Percentiles rank a stretch among this genome's conserved stretches.
These are phyloP conservation scores for Caenorhabditis panamensis DNA, from an alignment of 2,888 invertebrate species.

Conservation along the genomic window DNA sequence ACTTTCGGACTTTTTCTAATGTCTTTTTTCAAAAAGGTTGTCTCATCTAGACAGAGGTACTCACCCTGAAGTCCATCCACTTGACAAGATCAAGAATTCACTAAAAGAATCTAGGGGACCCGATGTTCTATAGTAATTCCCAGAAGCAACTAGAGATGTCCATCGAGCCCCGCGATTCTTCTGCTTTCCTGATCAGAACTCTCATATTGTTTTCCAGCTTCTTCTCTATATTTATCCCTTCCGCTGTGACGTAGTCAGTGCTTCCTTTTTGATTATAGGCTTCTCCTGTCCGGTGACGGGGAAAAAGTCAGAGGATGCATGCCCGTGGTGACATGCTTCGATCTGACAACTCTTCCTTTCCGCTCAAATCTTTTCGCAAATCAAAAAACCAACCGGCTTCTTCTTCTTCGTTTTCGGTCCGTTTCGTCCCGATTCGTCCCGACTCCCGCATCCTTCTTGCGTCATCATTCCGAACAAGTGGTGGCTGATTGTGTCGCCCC, in stretches of 20 bases:
- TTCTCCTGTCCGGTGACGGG: constrained; percentile 19
- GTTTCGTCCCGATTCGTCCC: not conserved
- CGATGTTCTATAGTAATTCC: no score
- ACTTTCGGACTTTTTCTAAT: no score
- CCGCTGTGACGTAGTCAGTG: constrained; percentile 21
- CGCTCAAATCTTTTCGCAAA: no score
- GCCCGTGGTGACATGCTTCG: not conserved
- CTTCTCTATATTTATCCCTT: constrained; percentile 34
- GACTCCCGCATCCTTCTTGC: constrained; percentile 8
- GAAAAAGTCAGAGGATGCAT: not conserved
- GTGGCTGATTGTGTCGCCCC: constrained; percentile 52
- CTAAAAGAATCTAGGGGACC: no score
- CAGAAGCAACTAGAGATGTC: not conserved
- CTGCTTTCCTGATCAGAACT: not conserved
- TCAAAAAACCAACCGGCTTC: not conserved
- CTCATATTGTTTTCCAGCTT: constrained; percentile 21
- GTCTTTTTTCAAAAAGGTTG: no score
- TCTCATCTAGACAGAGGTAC: no score
- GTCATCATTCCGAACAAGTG: constrained; percentile 40
- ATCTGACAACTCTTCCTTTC: not conserved
- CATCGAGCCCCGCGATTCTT: not conserved
- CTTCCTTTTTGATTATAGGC: constrained; percentile 38
- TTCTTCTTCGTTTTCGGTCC: constrained; percentile 1
- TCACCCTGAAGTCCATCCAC: no score
- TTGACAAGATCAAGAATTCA: no score